phyloP scores from a whole-genome alignment of 2,888 invertebrate species.

The Cosmopolites sordidus region DNA sequence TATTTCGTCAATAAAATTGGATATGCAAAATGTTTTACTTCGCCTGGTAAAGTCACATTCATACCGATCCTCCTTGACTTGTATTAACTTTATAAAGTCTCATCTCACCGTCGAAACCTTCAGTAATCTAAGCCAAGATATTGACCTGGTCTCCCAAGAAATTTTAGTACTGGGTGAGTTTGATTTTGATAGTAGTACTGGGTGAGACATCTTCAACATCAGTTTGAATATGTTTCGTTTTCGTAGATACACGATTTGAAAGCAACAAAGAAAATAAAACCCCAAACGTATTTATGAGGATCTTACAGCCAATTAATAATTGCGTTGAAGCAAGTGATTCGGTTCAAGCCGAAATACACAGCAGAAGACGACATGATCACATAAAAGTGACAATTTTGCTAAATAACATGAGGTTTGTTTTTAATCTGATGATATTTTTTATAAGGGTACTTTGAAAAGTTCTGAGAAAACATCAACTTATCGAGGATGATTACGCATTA shows the following conservation, averaged over 20 bases:
- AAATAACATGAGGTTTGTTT: conserved; percentile 76
- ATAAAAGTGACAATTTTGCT: conserved; percentile 82
- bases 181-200: no score
- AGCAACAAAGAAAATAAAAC: not conserved
- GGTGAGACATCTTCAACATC: not conserved
- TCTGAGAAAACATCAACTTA: no score
- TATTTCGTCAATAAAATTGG: conserved; percentile 72
- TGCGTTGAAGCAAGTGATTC: conserved; percentile 33
- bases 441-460: no score
- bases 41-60: conserved; percentile 60
- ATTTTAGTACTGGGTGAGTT: conserved; percentile 63
- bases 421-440: not conserved
- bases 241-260: conserved; percentile 61
- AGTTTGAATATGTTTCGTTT: conserved; percentile 57
- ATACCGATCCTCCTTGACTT: conserved; percentile 64
- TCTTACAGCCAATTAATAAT: conserved; percentile 65
- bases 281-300: conserved; percentile 79
- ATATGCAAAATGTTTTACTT: conserved; percentile 82
- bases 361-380: conserved; percentile 61
- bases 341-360: conserved; percentile 48
- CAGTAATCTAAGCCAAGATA: conserved; percentile 85
- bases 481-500: no score
- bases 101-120: conserved; percentile 78
- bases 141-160: conserved; percentile 90
- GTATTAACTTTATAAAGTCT: conserved; percentile 89